Evolutionary conservation across 2,113 vertebrate species (phyloP).

Genomic region (Gasterosteus nipponicus): DNA sequence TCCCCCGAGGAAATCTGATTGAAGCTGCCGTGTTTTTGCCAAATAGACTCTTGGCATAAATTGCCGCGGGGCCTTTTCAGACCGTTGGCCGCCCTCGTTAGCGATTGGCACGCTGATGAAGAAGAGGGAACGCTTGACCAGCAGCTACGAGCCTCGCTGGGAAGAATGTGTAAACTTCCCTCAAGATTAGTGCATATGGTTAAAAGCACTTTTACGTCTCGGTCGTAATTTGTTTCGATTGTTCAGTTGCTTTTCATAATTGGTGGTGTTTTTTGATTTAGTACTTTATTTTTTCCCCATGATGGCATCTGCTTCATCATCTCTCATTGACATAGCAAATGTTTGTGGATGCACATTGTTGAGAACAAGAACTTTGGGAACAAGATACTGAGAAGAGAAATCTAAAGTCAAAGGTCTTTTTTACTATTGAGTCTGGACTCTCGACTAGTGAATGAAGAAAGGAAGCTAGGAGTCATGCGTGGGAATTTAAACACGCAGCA

Average conservation of each 20-base stretch:
- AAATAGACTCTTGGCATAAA: constrained; percentile 75
- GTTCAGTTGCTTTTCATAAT: not conserved
- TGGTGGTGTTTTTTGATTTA: not conserved
- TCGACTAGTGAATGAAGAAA: not conserved
- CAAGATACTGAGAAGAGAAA: not conserved
- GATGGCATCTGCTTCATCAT: not conserved
- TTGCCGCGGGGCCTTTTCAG: constrained; percentile 63
- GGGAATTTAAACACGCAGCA: not conserved
- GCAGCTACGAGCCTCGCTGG: constrained; percentile 23
- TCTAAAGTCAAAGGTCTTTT: not conserved
- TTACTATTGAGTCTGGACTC: not conserved
- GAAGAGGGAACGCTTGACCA: constrained; percentile 37
- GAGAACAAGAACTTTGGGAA: not conserved
- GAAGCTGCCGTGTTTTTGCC: constrained; percentile 70
- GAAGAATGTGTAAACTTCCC: constrained; percentile 4
- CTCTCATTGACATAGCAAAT: not conserved
- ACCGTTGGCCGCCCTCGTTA: constrained; percentile 62
- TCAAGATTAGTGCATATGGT: not conserved
- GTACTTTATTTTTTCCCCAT: not conserved
- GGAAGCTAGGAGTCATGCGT: not conserved
- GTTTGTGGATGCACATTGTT: not conserved
- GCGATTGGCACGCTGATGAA: constrained; percentile 66
- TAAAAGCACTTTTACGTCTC: not conserved
- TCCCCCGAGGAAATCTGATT: constrained; percentile 59
- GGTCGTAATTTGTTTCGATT: not conserved